Base-by-base conservation (phyloP, 1,140 invertebrate species). In the Drosophila mojavensis region DNA sequence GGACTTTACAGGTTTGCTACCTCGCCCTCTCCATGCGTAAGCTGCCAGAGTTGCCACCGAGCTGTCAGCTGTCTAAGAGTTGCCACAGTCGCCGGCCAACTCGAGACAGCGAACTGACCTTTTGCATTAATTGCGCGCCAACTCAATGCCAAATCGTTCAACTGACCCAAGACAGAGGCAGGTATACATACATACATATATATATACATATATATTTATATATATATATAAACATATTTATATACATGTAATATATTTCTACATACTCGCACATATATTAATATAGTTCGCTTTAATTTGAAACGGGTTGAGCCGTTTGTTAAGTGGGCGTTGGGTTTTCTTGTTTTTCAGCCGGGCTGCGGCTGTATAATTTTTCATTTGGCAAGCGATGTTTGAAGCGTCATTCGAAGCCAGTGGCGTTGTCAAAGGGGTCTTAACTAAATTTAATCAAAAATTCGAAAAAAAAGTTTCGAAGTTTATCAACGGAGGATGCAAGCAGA, bases 111-210 rank as follows among this genome's bases (percentile, higher is more conserved):
- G 53, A 59, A 48, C 50, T 86, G 82, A 85, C 83, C 82, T 85
- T 86, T 85, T 82, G 82, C 75, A 81, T 85, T 85, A 86, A 82
- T 86, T 85, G 82, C 67, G 69, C 17, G 36, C 39, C 66, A 55
- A 61, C 15, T 65, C 80, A 82, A 83, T 78, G 79, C 70, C 77
- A 85, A 62, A 56, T 28, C 26, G 26, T 20, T 39, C 39, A 20
- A 51, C 53, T 75, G 70, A 51, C 65, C 58, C 65, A 69, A 55
- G 63, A 61, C 45, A 5, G 66, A 45, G 11, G 10, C 5, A 9
- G 33, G 2, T 6, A 33, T 33, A 9, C 59, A 53, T 39, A 61
- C 60, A 79, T 79, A 54, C 63, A n/a, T 51, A 26, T 55, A 61
- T 75, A n/a, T 56, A 10, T 45, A 63, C 3, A 20, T 26, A 41